These are phyloP conservation scores for Leucoraja erinaceus DNA, from an alignment of 2,113 vertebrate genomes.

Conservation along the genomic window DNA sequence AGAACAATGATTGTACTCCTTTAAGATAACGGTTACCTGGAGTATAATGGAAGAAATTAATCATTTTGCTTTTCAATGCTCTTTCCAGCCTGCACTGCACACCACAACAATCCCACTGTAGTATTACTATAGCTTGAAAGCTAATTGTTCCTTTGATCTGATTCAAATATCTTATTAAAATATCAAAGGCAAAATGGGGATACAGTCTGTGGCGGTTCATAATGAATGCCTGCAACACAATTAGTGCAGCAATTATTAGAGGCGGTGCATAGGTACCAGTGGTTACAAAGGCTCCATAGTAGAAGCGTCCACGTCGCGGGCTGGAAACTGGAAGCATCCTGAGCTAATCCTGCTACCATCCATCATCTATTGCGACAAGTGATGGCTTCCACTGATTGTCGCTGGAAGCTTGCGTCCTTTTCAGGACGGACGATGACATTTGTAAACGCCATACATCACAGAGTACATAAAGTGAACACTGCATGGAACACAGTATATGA, in stretches of 20 bases:
- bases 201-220: not conserved
- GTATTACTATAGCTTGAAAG: not conserved
- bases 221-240: constrained; percentile 1
- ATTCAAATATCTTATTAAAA: constrained; percentile 36
- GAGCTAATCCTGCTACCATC: too few species aligned
- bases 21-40: not conserved
- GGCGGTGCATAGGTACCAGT: not conserved
- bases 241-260: constrained; percentile 5
- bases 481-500: not conserved
- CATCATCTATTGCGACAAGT: too few species aligned
- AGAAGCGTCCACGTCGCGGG: too few species aligned
- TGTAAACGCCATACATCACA: too few species aligned
- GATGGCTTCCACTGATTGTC: too few species aligned
- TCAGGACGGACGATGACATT: too few species aligned
- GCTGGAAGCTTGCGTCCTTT: too few species aligned
- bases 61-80: not conserved
- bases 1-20: not conserved
- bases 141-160: constrained; percentile 29
- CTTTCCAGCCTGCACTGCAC: not conserved
- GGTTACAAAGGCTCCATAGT: not conserved
- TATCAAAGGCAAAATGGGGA: constrained; percentile 33
- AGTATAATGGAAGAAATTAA: not conserved
- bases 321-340: too few species aligned
- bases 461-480: too few species aligned
- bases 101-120: not conserved